Conservation (phyloP, 37 sponge, comb jelly and placozoan genomes). For the Beroe ovata region DNA sequence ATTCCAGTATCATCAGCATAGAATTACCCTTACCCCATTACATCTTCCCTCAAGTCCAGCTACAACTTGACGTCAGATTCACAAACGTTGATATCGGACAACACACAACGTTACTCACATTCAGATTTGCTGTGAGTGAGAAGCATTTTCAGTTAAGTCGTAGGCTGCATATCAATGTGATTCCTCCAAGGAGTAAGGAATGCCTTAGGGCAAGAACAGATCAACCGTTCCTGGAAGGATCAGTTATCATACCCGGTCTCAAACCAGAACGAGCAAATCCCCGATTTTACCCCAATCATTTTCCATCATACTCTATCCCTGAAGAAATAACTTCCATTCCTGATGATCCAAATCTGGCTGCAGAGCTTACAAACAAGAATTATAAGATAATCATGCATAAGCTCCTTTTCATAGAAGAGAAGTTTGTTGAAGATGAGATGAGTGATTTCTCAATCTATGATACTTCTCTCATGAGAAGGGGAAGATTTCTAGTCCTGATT, state of each 20-base stretch:
- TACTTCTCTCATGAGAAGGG: constrained; percentile 68
- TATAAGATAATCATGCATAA: constrained; percentile 44
- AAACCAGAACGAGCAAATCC: neutral
- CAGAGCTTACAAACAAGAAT: constrained; percentile 1
- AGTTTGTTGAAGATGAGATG: constrained; percentile 52
- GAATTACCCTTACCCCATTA: neutral
- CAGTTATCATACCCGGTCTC: neutral
- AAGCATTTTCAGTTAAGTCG: neutral
- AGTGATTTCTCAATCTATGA: constrained; percentile 52
- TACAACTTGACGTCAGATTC: neutral
- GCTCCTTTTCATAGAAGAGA: constrained; percentile 37
- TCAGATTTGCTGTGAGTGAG: neutral
- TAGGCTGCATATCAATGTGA: constrained; percentile 1
- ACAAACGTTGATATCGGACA: constrained; percentile 44
- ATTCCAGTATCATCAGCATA: neutral
- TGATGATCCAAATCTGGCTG: neutral
- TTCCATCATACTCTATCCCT: neutral
- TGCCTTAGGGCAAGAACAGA: constrained; percentile 3
- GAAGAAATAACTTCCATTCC: neutral
- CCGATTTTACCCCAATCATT: constrained; percentile 33
- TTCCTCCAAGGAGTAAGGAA: neutral
- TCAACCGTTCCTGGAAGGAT: constrained; percentile 9
- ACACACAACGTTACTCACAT: neutral
- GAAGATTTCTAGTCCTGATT: constrained; percentile 71
- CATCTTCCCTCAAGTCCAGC: neutral